Base-by-base conservation (phyloP, 2,888 invertebrate genomes). In the Nomada hirtipes region DNA sequence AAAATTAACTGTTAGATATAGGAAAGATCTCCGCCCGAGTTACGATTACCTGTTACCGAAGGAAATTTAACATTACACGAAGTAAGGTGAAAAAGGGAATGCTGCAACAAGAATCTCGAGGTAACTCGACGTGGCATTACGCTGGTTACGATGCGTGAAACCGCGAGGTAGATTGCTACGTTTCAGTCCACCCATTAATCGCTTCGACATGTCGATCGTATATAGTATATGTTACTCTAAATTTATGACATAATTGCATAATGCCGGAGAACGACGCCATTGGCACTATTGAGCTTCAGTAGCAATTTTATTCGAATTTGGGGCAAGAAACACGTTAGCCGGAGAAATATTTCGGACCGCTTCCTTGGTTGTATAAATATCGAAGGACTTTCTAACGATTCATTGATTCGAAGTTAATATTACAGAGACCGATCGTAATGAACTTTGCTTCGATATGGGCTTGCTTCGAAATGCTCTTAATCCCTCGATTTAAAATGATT, bases 131-230 rank as follows among this genome's bases (percentile, higher is more conserved):
- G 42, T 4, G 13, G 52, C 23, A 47, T 78, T 68, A 65, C 4
- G 26, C 29, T 15, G 53, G 42, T 29, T 29, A 18, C 29, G 61
- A 42, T 71, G 71, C 79, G 71, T 78, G 78, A 79, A 78, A 79
- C 78, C 71, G 61, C 79, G 71, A 71, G 63, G 55, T 61, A 42
- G 71, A 78, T 71, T 57, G 53, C 50, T 55, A 23, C 29, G 42
- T 67, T 65, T 64, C 70, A 26, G 53, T 1, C 55, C 29, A 11
- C 36, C 61, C 67, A 71, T 71, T 77, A 64, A 60, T 53, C 69
- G 64, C 29, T 47, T 20, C 29, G 57, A 61, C 44, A 78, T 47
- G 47, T 55, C 65, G 60, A 78, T 55, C 78, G 36, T 4, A 36
- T 1, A 36, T 36, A 36, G 29, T 71, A 79, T 78, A 78, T 50